phyloP scores from a whole-genome alignment of 2,113 vertebrate species.

The Brachyistius frenatus region DNA sequence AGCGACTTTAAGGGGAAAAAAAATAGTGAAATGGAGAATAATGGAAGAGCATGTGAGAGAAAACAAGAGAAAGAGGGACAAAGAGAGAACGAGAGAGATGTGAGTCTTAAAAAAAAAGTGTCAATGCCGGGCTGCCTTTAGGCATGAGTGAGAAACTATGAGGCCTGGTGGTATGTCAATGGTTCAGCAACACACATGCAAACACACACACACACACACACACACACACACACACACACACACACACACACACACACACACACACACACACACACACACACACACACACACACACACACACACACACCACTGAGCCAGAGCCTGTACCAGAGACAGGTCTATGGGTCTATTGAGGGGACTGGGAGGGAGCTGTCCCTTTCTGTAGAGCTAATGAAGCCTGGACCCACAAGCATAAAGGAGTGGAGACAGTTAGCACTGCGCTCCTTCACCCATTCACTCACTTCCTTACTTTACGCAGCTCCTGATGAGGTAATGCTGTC shows the following conservation, averaged over 20 bases:
- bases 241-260: constrained; percentile 35
- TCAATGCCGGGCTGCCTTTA: constrained; percentile 78
- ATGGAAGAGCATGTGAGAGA: constrained; percentile 43
- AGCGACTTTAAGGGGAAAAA: constrained; percentile 30
- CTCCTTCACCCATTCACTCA: constrained; percentile 77
- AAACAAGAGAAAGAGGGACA: constrained; percentile 59
- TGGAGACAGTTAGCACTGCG: constrained; percentile 70
- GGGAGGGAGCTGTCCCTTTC: constrained; percentile 78
- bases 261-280: constrained; percentile 37
- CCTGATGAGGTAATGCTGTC: constrained; percentile 78
- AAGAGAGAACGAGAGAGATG: constrained; percentile 56
- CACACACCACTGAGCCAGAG: constrained; percentile 58
- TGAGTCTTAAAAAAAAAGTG: constrained; percentile 73
- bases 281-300: constrained; percentile 46
- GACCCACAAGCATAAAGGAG: constrained; percentile 79
- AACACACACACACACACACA: constrained; percentile 29
- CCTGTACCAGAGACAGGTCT: constrained; percentile 76
- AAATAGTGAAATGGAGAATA: constrained; percentile 54
- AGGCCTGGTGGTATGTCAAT: constrained; percentile 58
- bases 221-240: constrained; percentile 19
- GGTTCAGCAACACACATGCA: constrained; percentile 48
- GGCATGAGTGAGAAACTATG: constrained; percentile 75
- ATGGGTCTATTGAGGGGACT: constrained; percentile 81
- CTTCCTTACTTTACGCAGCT: constrained; percentile 75
- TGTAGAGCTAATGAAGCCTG: constrained; percentile 86